Evolutionary conservation across 2,113 vertebrate genomes (phyloP), one percentile per base, ranked within the genome.

Genomic region (Chitala chitala): DNA sequence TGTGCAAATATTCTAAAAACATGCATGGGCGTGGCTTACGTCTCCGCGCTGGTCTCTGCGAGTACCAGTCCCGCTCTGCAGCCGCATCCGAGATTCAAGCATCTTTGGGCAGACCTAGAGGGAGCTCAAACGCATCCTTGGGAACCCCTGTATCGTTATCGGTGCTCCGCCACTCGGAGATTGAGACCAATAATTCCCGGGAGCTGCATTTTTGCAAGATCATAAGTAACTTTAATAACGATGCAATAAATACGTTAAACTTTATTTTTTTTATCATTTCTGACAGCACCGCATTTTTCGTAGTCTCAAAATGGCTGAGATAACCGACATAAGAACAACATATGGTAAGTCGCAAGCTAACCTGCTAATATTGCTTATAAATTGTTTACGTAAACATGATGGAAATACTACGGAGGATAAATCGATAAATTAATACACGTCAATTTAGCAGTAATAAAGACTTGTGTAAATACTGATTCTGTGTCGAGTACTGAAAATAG

Each of bases 281-380:
- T 75, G 69, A 83, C 74, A 68, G 73, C 69, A 79, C 73, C 78
- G 76, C 78, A 81, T 69, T 82, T 81, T 77, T 55, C 70, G 61
- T 76, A 69, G 12, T 66, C 84, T 85, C 88, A 91, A 92, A 89
- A 92, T 92, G 91, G 90, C 91, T 87, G 91, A 92, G 81, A 89
- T 91, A 63, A 86, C 88, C 66, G 89, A 91, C 77, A 85, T 92
- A 80, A 84, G 85, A 90, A 83, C 89, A 74, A 78, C 84, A 76
- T 90, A 91, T 79, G 90, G 91, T 92, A 74, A 91, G 90, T 76
- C 20, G 8, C 66, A 17, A 74, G 73, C 72, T 64, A 24, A 24
- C 29, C 20, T 42, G 44, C 56, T 73, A 38, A 64, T 15, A 24
- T 22, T 10, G 15, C 17, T n/a, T 51, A 33, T n/a, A 73, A 36